Percentiles rank a stretch among this genome's conserved stretches.
Evolutionary conservation across 2,888 invertebrate species (phyloP).

Genomic region (Podotricha telesiphe): DNA sequence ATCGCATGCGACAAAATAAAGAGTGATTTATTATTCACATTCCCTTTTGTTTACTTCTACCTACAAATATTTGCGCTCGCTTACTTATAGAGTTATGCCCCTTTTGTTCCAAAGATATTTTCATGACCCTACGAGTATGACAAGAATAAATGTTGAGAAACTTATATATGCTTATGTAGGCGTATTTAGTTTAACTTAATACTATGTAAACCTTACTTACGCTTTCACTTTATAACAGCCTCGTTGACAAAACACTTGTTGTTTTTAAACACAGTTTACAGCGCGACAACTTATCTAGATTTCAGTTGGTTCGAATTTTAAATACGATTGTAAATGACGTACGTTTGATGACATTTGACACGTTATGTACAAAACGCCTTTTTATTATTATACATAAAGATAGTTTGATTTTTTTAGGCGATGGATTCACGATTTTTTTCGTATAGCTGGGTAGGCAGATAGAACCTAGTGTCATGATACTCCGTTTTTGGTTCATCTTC

Average conservation of each 20-base stretch:
- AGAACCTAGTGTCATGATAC: too few species aligned
- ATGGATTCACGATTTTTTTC: too few species aligned
- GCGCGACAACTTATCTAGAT: conserved; percentile 12
- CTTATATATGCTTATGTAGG: conserved; percentile 47
- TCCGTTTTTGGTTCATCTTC: too few species aligned
- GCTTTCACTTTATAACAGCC: conserved; percentile 30
- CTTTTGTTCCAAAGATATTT: conserved; percentile 41
- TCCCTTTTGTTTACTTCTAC: conserved; percentile 37
- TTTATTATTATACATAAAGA: too few species aligned
- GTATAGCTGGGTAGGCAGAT: too few species aligned
- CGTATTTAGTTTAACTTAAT: conserved; percentile 46
- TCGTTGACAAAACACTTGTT: conserved; percentile 26
- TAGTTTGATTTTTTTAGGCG: too few species aligned
- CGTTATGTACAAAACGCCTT: too few species aligned
- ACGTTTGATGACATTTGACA: too few species aligned
- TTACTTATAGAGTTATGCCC: conserved; percentile 33
- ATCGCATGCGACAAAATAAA: conserved; percentile 32
- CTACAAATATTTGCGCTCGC: conserved; percentile 38
- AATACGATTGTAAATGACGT: too few species aligned
- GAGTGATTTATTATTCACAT: conserved; percentile 42
- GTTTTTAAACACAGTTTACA: conserved; percentile 33
- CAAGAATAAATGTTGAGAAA: conserved; percentile 45
- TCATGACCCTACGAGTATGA: conserved; percentile 43
- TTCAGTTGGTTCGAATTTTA: too few species aligned
- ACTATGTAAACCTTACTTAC: conserved; percentile 36